Evolutionary conservation across 1,140 invertebrate species (phyloP).

Genomic region (Pseudomyrmex dendroicus): DNA sequence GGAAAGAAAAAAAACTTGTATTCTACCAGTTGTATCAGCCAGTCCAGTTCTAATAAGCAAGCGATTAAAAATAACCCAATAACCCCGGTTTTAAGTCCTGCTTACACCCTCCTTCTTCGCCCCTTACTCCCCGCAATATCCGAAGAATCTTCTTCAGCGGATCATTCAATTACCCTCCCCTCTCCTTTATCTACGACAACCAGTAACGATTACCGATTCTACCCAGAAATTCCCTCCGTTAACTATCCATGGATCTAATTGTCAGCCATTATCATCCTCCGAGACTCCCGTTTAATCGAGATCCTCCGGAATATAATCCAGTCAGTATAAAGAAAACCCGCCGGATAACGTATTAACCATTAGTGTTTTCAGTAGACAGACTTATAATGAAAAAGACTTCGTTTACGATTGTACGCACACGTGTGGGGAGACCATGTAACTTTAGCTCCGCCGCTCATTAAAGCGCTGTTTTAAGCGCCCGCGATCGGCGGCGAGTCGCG

Average conservation of each 20-base stretch:
- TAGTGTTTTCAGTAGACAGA: conserved; percentile 84
- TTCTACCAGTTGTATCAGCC: conserved; percentile 85
- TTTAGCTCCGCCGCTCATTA: conserved; percentile 84
- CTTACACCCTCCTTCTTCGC: background rate
- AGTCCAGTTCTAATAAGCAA: conserved; percentile 85
- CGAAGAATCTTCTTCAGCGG: conserved; percentile 35
- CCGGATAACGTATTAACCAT: conserved; percentile 80
- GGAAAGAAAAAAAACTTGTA: conserved; percentile 84
- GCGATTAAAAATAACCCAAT: conserved; percentile 81
- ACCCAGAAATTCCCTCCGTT: conserved; percentile 50
- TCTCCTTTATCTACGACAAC: conserved; percentile 49
- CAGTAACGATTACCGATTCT: conserved; percentile 57
- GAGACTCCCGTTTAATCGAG: conserved; percentile 41
- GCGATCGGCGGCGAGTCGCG: conserved; percentile 59
- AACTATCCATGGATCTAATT: conserved; percentile 46
- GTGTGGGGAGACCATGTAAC: conserved; percentile 86
- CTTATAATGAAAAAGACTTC: conserved; percentile 81
- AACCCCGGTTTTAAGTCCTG: conserved; percentile 71
- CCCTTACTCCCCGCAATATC: background rate
- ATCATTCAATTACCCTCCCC: conserved; percentile 61
- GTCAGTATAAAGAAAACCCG: conserved; percentile 71
- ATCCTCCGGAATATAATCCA: conserved; percentile 67
- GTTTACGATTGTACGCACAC: conserved; percentile 85
- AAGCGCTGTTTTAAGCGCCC: conserved; percentile 65
- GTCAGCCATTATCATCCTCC: conserved; percentile 1